Conservation (phyloP, 2,113 vertebrate species). For the Pteropus alecto region DNA sequence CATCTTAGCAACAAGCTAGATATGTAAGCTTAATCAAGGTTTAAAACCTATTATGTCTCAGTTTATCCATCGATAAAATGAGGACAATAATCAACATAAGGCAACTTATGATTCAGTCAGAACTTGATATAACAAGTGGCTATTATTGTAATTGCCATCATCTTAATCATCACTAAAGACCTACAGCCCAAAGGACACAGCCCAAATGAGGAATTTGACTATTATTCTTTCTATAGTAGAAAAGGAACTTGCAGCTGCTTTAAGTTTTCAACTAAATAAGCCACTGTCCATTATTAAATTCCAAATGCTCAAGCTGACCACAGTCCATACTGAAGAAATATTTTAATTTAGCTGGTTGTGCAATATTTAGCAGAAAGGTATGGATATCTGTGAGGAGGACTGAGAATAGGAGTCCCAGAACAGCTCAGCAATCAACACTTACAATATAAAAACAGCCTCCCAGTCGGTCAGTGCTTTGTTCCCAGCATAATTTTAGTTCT, state of each 20-base stretch:
- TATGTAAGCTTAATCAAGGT: neutral
- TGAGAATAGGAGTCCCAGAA: neutral
- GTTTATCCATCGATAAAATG: neutral
- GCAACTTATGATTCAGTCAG: neutral
- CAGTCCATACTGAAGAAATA: neutral
- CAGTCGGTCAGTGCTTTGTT: neutral
- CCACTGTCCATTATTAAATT: conserved; percentile 56
- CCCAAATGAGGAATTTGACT: conserved; percentile 35
- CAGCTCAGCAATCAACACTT: neutral
- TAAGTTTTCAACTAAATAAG: conserved; percentile 65
- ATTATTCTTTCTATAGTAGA: neutral
- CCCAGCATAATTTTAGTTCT: neutral
- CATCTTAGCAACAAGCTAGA: neutral
- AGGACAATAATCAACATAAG: neutral
- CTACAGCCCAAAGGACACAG: neutral
- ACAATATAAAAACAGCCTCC: neutral
- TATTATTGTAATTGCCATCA: neutral
- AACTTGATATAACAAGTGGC: neutral
- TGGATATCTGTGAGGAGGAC: neutral
- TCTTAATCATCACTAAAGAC: neutral
- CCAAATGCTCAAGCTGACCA: conserved; percentile 47
- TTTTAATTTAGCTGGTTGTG: neutral
- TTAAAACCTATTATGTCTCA: neutral
- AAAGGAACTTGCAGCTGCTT: conserved; percentile 58
- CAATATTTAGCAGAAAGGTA: neutral